Evolutionary conservation across 2,113 vertebrate genomes (phyloP).

Genomic region (Todiramphus chloris): DNA sequence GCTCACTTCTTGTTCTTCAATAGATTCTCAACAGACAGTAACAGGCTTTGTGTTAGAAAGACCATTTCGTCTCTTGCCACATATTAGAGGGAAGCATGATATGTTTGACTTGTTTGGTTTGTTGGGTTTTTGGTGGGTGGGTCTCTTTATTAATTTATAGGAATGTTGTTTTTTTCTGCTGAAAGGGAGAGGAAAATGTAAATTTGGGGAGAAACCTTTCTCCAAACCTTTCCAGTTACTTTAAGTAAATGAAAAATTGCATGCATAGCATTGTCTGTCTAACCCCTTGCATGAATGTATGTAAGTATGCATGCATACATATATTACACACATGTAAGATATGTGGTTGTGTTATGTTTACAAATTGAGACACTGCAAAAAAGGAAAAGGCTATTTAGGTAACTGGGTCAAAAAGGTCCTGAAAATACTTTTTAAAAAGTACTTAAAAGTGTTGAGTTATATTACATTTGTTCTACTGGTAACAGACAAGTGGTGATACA

Average conservation of each 20-base stretch:
- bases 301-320: too few relatives aligned
- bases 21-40: neutral
- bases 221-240: neutral
- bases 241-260: neutral
- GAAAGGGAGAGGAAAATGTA: neutral
- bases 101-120: neutral
- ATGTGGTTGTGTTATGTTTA: neutral
- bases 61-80: neutral
- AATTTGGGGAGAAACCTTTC: neutral
- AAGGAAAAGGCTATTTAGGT: neutral
- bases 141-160: neutral
- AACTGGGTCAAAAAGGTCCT: neutral
- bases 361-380: neutral
- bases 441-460: neutral
- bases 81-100: neutral
- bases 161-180: neutral
- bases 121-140: neutral
- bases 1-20: neutral
- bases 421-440: neutral
- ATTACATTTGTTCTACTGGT: neutral
- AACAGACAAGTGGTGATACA: neutral
- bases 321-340: neutral
- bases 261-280: neutral
- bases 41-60: neutral
- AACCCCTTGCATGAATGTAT: neutral